These are phyloP conservation scores for Eulemur rubriventer DNA, from an alignment of 2,797 vertebrate genomes.

Conservation along the genomic window DNA sequence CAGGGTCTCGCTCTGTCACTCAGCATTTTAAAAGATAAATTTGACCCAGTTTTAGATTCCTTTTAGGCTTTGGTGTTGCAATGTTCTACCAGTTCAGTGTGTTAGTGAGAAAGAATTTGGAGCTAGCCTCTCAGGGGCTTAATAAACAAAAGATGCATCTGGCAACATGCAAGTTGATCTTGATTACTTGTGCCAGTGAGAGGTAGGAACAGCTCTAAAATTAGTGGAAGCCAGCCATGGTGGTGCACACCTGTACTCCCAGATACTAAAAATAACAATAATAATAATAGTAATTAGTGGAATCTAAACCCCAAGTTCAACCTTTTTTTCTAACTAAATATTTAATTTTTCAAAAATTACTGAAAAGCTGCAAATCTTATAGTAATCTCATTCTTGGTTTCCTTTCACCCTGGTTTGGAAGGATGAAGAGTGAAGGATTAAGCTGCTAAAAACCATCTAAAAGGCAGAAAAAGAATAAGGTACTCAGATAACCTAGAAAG, in stretches of 20 bases:
- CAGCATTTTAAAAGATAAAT: background rate
- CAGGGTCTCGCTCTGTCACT: background rate
- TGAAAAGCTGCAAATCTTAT: background rate
- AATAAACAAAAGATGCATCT: background rate
- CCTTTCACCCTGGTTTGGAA: background rate
- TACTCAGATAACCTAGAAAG: background rate
- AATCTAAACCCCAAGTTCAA: background rate
- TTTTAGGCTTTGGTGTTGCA: background rate
- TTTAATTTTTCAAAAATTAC: background rate
- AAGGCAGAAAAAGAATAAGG: background rate
- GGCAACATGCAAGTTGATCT: background rate
- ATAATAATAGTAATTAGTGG: background rate
- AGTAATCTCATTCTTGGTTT: background rate
- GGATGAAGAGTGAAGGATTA: background rate
- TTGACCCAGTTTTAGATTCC: background rate
- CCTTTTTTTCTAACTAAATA: conserved; percentile 14
- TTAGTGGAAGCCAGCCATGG: background rate
- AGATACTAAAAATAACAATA: too few relatives aligned
- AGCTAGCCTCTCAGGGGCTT: background rate
- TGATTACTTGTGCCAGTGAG: background rate
- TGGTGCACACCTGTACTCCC: too few relatives aligned
- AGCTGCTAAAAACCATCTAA: background rate
- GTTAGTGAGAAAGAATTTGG: background rate
- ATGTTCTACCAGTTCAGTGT: background rate
- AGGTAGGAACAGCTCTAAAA: background rate